Base-by-base conservation (phyloP, 2,888 invertebrate genomes). In the Stenoptilia bipunctidactyla region DNA sequence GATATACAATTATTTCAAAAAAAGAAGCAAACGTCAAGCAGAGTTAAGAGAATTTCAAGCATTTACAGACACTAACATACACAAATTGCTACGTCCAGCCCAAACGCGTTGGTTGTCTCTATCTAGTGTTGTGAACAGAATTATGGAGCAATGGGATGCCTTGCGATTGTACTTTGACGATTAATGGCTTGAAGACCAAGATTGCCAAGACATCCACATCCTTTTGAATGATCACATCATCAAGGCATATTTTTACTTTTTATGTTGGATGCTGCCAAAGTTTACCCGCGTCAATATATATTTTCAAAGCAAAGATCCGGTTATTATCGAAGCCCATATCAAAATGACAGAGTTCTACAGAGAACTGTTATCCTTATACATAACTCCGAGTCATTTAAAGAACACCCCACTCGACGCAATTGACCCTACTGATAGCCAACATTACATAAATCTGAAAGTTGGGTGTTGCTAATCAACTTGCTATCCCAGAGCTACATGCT, bases 1-100 rank as follows among this genome's bases (percentile, higher is more conserved):
- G 37, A 40, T 66, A 1, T 59, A 59, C 39, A 51, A 46, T 38
- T 43, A 34, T 41, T 45, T 48, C 12, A 45, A 48, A 42, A 15
- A 34, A 10, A 48, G 46, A 27, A 14, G 35, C 12, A 47, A 48
- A 30, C 15, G 36, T 8, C 41, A 41, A 37, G 10, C 27, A 9
- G 15, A 37, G 13, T 27, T 37, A 13, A 15, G 6, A 12, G 37
- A 20, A 2, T 39, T 37, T 35, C 40, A 40, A 35, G 13, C 13
- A 27, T 42, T 42, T 40, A 27, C 12, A 10, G 33, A 37, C 13
- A n/a, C n/a, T 13, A 25, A 37, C n/a, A 27, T 34, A 13, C 37
- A 37, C 13, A 15, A 15, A 25, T 27, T 40, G 20, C 34, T 45
- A 33, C 36, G 34, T 6, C 42, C 45, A 20, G 38, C 42, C 1